Percentiles rank a stretch among this genome's conserved stretches.
phyloP scores from a whole-genome alignment of 2,888 invertebrate species.

The Neria commutata region DNA sequence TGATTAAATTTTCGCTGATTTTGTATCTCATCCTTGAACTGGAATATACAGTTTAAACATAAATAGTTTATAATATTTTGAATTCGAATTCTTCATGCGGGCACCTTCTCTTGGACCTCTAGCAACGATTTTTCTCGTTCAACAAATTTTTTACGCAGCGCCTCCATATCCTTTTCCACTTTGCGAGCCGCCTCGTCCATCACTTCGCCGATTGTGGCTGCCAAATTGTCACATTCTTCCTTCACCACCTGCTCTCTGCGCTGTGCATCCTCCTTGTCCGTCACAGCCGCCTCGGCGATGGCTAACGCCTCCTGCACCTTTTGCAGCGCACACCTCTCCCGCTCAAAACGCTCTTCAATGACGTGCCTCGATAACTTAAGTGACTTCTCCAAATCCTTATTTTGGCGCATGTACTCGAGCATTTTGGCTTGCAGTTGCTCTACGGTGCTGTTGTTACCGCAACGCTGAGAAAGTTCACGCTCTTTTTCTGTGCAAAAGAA shows the following conservation, averaged over 20 bases:
- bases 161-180: constrained; percentile 67
- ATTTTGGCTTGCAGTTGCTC: constrained; percentile 47
- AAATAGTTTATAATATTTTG: background rate
- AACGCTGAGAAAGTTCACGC: constrained; percentile 23
- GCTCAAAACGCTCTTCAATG: constrained; percentile 59
- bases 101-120: constrained; percentile 62
- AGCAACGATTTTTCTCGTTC: constrained; percentile 65
- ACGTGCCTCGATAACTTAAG: constrained; percentile 58
- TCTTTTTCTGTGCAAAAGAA: constrained; percentile 33
- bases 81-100: background rate
- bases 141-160: constrained; percentile 66
- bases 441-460: constrained; percentile 21
- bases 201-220: constrained; percentile 64
- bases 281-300: constrained; percentile 65
- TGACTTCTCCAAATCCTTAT: constrained; percentile 60
- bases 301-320: constrained; percentile 68
- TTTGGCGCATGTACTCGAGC: constrained; percentile 34
- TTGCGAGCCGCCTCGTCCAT: constrained; percentile 66
- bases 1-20: constrained; percentile 41
- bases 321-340: constrained; percentile 63
- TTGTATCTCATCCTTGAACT: constrained; percentile 36
- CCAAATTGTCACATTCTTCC: constrained; percentile 67
- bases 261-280: constrained; percentile 66
- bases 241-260: constrained; percentile 62
- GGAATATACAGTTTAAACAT: background rate